Evolutionary conservation across 2,113 vertebrate genomes (phyloP), one percentile per base, ranked within the genome.

Genomic region (Rousettus leschenaultii): DNA sequence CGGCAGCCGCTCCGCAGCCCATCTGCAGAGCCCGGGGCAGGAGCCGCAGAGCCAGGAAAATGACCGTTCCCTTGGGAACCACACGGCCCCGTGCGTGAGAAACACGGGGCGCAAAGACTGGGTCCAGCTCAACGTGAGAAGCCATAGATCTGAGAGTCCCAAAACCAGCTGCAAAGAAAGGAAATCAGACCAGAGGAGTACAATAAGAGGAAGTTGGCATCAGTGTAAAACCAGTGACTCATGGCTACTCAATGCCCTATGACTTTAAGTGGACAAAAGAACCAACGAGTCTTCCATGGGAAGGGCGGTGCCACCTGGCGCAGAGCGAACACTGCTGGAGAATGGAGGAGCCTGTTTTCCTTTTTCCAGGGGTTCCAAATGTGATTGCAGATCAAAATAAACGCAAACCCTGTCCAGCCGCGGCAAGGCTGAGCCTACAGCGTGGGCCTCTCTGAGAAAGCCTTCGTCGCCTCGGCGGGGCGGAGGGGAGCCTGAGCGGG

Each of bases 151-250:
- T 1, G 19, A 45, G 65, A 38, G 13, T 48, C 14, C 33, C 55
- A 45, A 65, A 63, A 55, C 73, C 24, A 7, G 35, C 40, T 6
- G 26, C 22, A 16, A 28, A 61, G 85, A 78, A 38, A 77, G 90
- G 78, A 75, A 68, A 66, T 84, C 79, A 35, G 65, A 74, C 45
- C 43, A 38, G 68, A 68, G 79, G 84, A 87, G 33, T 26, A 96
- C 80, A 57, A 92, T 65, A 22, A 95, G 74, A 65, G 96, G 89
- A 97, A 89, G 51, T 79, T 59, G 66, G 92, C 91, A 5, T 93
- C 90, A 3, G n/a, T 38, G 26, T 93, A 70, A 95, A 75, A 61
- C 75, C 57, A 26, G 38, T 98, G 96, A 98, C 93, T 98, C 97
- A 97, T 28, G 2, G 24, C 66, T 74, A 38, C 85, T 90, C 86